Conservation (phyloP, 23 tunicate genomes). For the Styela clava region DNA sequence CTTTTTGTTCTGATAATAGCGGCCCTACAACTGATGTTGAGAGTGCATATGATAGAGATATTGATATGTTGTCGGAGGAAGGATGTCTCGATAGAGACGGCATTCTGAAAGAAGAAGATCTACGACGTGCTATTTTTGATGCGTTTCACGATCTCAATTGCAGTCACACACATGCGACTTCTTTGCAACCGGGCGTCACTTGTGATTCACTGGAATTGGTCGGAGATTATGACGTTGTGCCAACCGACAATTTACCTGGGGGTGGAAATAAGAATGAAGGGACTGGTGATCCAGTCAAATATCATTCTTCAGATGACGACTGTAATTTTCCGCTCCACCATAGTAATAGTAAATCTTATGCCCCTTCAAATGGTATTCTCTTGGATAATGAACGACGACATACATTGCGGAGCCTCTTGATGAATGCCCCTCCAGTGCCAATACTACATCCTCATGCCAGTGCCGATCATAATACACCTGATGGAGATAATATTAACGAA, state of each 20-base stretch:
- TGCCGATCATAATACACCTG: background rate
- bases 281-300: background rate
- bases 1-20: constrained; percentile 33
- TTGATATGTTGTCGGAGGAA: constrained; percentile 12
- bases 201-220: background rate
- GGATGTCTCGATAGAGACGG: background rate
- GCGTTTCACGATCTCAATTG: background rate
- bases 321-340: too few species aligned
- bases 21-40: constrained; percentile 21
- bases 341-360: too few species aligned
- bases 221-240: too few species aligned
- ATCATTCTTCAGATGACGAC: too few species aligned
- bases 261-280: background rate
- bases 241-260: background rate
- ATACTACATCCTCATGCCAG: background rate
- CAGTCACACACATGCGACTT: background rate
- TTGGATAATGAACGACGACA: background rate
- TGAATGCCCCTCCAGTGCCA: too few species aligned
- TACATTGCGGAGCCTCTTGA: background rate
- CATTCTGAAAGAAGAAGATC: background rate
- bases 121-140: constrained; percentile 13
- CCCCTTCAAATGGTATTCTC: too few species aligned
- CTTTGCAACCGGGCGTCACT: background rate
- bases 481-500: background rate
- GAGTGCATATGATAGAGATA: constrained; percentile 21